Percentiles rank a stretch among this genome's conserved stretches.
These are phyloP conservation scores for Aegithalos caudatus DNA, from an alignment of 2,113 vertebrate species.

Conservation along the genomic window DNA sequence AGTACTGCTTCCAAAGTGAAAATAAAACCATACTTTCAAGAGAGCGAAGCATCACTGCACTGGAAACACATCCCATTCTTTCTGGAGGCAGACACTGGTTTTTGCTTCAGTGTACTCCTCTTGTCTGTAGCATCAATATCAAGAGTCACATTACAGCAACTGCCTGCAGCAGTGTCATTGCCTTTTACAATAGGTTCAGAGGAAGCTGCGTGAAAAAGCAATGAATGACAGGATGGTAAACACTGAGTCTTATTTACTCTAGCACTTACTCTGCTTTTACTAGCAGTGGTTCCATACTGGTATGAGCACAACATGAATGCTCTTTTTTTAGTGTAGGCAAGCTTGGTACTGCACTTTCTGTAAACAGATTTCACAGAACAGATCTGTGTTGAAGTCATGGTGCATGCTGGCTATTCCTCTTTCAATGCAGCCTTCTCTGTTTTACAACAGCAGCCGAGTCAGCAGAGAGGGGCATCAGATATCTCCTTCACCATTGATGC, in stretches of 20 bases:
- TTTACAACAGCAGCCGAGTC: slow-evolving; percentile 81
- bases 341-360: neutral
- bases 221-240: slow-evolving; percentile 6
- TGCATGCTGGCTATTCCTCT: neutral
- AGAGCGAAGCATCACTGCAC: neutral
- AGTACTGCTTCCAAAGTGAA: neutral
- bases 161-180: neutral
- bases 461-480: slow-evolving; percentile 88
- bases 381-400: neutral
- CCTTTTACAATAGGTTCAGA: neutral
- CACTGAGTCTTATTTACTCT: neutral
- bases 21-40: neutral
- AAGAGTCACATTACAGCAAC: neutral
- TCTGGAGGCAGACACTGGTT: neutral
- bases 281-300: neutral
- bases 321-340: neutral
- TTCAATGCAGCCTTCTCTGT: slow-evolving; percentile 29
- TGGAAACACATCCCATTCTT: neutral
- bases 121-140: neutral
- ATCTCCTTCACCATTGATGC: slow-evolving; percentile 92
- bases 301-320: neutral
- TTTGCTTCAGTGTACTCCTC: neutral
- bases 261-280: neutral
- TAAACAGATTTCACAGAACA: neutral
- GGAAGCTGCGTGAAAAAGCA: neutral